Conservation (phyloP, 2,113 vertebrate species). For the Gymnogyps californianus region DNA sequence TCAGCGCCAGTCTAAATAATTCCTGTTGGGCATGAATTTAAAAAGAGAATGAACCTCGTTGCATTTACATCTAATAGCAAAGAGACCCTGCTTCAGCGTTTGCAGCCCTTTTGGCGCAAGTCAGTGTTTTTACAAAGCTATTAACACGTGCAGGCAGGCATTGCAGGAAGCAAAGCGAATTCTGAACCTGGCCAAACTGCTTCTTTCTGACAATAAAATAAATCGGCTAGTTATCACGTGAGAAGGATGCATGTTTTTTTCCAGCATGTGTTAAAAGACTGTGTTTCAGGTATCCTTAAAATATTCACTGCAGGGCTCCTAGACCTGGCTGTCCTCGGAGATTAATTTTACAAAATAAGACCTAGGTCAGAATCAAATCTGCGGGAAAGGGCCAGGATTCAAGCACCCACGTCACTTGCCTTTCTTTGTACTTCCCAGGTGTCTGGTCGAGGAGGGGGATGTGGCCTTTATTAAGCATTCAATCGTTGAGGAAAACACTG, state of each 20-base stretch:
- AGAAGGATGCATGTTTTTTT: background rate
- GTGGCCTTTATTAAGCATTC: constrained; percentile 90
- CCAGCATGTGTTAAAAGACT: background rate
- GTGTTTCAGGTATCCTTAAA: background rate
- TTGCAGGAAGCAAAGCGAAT: background rate
- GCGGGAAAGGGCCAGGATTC: background rate
- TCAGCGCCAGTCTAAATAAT: background rate
- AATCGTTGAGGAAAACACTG: constrained; percentile 77
- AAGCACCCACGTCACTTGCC: background rate
- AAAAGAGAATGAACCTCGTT: background rate
- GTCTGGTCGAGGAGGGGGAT: constrained; percentile 78
- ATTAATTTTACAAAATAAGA: background rate
- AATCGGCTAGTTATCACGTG: background rate
- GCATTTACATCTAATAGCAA: background rate
- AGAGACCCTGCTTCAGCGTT: background rate
- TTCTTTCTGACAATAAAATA: background rate
- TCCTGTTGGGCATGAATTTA: background rate
- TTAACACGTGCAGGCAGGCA: background rate
- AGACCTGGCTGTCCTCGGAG: background rate
- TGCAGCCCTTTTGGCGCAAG: background rate
- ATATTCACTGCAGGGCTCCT: background rate
- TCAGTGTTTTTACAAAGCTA: background rate
- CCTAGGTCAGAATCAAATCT: background rate
- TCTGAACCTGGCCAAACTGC: background rate
- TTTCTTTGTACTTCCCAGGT: constrained; percentile 69